Evolutionary conservation across 2,113 vertebrate species (phyloP).

Genomic region (Hydrochoerus hydrochaeris): DNA sequence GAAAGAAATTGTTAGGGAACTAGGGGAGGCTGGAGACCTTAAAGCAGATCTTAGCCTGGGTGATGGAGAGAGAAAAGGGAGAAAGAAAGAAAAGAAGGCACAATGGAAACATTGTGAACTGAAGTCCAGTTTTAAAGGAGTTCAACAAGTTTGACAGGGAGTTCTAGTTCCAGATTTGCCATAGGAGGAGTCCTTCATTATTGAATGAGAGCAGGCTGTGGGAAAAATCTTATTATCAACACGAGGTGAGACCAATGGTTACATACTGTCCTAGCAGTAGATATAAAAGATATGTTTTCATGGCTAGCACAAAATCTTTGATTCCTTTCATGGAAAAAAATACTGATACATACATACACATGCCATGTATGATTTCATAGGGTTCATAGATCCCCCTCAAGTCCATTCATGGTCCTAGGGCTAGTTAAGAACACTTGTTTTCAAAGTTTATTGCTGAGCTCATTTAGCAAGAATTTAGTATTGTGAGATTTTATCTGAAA

Average conservation of each 20-base stretch:
- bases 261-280: background rate
- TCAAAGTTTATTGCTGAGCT: slow-evolving; percentile 37
- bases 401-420: background rate
- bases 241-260: background rate
- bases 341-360: background rate
- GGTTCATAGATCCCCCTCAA: background rate
- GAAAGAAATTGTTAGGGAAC: background rate
- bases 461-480: background rate
- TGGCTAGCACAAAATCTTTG: slow-evolving; percentile 8
- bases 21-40: background rate
- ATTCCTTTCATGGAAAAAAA: background rate
- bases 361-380: background rate
- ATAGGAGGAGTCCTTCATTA: background rate
- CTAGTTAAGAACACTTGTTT: background rate
- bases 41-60: background rate
- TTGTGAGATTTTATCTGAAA: slow-evolving; percentile 36
- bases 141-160: slow-evolving; percentile 2
- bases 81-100: background rate
- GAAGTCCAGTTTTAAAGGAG: background rate
- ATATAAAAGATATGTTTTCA: background rate
- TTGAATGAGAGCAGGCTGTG: background rate
- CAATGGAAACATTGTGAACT: background rate
- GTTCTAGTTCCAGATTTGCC: background rate
- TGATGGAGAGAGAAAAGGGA: background rate
- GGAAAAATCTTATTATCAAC: background rate